Base-by-base conservation (phyloP, 1,140 invertebrate genomes). In the Procambarus clarkii region DNA sequence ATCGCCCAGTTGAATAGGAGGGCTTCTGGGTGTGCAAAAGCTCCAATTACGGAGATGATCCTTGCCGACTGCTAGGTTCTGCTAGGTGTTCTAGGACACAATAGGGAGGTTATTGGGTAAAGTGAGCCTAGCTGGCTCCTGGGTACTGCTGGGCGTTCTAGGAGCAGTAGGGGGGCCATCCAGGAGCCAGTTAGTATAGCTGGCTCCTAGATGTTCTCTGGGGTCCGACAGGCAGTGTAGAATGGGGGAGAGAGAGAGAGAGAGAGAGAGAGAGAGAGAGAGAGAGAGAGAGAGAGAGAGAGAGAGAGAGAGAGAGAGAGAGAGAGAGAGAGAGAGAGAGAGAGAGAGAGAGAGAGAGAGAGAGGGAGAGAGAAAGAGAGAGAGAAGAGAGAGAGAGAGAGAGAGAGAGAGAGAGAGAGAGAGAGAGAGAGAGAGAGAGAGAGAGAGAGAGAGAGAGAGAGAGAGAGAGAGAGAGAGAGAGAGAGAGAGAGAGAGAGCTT, bases 111-210 rank as follows among this genome's bases (percentile, higher is more conserved):
- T 15, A 60, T 60, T 34, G 3, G 4, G 34, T 18, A 60, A 3
- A 11, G n/a, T 46, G 13, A 5, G 15, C 44, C 34, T 3, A 50
- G 60, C 50, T 82, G 50, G 50, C 50, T 4, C 80, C 80, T 5
- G 11, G 21, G 50, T 60, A 54, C 50, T 60, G 58, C 80, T 11
- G 46, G 50, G n/a, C 60, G 50, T 50, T 82, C 50, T n/a, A n/a
- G n/a, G n/a, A n/a, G n/a, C n/a, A n/a, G n/a, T n/a, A 82, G 80
- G n/a, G 80, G 60, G 50, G 80, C 80, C 18, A 50, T 50, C 11
- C 80, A 60, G 54, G 80, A 82, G 46, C 50, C 60, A 50, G 24
- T 18, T 46, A 50, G 80, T 24, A 9, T 82, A 2, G 60, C 60
- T 60, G 80, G 80, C 13, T 50, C 80, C 44, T 82, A 82, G 21